These are phyloP conservation scores for Scomberomorus guttatus DNA, from an alignment of 2,797 vertebrate genomes.

Conservation along the genomic window DNA sequence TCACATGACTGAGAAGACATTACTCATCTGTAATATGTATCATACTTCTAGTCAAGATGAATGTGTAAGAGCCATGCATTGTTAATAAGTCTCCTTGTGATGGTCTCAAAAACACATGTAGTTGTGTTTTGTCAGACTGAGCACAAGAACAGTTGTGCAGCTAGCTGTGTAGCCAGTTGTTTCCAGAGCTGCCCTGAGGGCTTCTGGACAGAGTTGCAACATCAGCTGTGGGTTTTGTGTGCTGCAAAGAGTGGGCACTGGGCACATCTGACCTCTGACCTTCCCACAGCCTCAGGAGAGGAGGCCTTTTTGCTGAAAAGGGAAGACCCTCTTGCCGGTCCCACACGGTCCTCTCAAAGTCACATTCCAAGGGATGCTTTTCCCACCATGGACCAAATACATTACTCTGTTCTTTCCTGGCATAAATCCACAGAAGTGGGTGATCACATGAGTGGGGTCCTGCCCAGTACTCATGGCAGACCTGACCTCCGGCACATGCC, in stretches of 20 bases:
- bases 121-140: slow-evolving; percentile 29
- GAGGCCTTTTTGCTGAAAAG: slow-evolving; percentile 76
- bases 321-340: slow-evolving; percentile 74
- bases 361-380: slow-evolving; percentile 85
- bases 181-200: slow-evolving; percentile 56
- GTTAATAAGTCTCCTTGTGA: slow-evolving; percentile 15
- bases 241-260: slow-evolving; percentile 66
- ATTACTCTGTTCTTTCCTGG: slow-evolving; percentile 83
- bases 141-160: slow-evolving; percentile 17
- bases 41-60: slow-evolving; percentile 27
- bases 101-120: slow-evolving; percentile 12
- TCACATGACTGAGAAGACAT: slow-evolving; percentile 32
- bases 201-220: slow-evolving; percentile 59
- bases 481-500: slow-evolving; percentile 78
- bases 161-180: slow-evolving; percentile 45
- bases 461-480: slow-evolving; percentile 71
- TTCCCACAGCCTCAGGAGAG: slow-evolving; percentile 73
- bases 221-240: slow-evolving; percentile 77
- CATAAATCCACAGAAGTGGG: slow-evolving; percentile 80
- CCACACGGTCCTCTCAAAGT: slow-evolving; percentile 77
- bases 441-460: slow-evolving; percentile 83
- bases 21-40: slow-evolving; percentile 18
- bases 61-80: slow-evolving; percentile 24
- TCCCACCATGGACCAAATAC: slow-evolving; percentile 85
- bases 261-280: slow-evolving; percentile 74